Evolutionary conservation across 2,888 invertebrate species (phyloP).

Genomic region (Rhorus exstirpatorius): DNA sequence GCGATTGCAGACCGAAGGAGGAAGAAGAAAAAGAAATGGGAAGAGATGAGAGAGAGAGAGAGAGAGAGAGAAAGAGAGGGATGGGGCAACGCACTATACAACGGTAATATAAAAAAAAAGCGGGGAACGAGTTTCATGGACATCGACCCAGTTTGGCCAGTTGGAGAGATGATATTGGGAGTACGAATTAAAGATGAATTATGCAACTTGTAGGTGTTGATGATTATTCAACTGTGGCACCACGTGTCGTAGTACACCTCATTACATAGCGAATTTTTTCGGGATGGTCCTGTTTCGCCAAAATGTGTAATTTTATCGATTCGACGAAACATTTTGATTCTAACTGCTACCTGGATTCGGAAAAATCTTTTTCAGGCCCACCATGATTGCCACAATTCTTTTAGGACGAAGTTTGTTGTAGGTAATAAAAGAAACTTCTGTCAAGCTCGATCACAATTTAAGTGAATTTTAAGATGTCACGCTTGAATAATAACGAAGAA

Average conservation of each 20-base stretch:
- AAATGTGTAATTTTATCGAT: no score
- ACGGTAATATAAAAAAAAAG: constrained; percentile 28
- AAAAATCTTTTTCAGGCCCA: no score
- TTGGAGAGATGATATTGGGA: constrained; percentile 19
- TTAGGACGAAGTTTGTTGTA: no score
- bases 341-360: no score
- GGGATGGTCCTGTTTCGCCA: no score
- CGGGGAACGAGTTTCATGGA: constrained; percentile 40
- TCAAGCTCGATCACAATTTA: no score
- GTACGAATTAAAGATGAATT: constrained; percentile 24
- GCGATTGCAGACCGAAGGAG: constrained; percentile 36
- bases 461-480: no score
- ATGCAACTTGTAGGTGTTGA: neutral
- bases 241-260: neutral
- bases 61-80: neutral
- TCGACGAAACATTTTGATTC: no score
- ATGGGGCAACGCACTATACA: constrained; percentile 47
- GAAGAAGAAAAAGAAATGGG: constrained; percentile 23
- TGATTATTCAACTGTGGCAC: neutral
- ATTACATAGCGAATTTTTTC: neutral
- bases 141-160: constrained; percentile 61
- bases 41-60: neutral
- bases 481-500: no score
- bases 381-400: no score
- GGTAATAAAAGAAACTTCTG: no score